Percentiles rank a stretch among this genome's conserved stretches.
Conservation (phyloP, 1,140 invertebrate genomes). For the Drosophila azteca region DNA sequence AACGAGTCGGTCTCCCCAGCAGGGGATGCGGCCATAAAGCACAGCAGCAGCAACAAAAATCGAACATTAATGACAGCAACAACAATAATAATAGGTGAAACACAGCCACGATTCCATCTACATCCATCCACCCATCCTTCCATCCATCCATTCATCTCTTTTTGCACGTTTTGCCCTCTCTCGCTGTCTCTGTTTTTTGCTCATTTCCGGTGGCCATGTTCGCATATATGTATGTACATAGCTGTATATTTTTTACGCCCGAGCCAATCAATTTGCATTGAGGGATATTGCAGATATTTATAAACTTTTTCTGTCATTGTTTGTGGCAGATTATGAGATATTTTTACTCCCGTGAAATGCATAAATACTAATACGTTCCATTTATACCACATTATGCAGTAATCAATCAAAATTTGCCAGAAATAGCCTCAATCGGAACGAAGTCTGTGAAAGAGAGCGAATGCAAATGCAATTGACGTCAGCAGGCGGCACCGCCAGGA, state of each 20-base stretch:
- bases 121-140: constrained; percentile 24
- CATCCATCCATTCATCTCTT: constrained; percentile 24
- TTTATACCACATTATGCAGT: constrained; percentile 31
- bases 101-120: constrained; percentile 26
- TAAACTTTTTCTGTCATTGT: constrained; percentile 32
- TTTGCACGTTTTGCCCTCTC: not conserved
- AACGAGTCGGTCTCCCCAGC: constrained; percentile 9
- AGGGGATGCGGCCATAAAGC: constrained; percentile 48
- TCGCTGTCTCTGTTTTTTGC: constrained; percentile 17
- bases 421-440: constrained; percentile 24
- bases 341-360: constrained; percentile 21
- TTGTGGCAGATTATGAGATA: constrained; percentile 26
- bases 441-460: not conserved
- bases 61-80: constrained; percentile 43
- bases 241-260: constrained; percentile 19
- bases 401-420: constrained; percentile 61
- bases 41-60: constrained; percentile 33
- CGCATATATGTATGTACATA: no score
- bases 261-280: constrained; percentile 66
- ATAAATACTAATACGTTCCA: constrained; percentile 30
- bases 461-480: constrained; percentile 30
- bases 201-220: constrained; percentile 54
- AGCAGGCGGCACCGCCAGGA: constrained; percentile 19
- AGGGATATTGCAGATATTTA: constrained; percentile 29
- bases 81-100: constrained; percentile 34